Percentiles rank a stretch among this genome's conserved stretches.
Evolutionary conservation across 1,140 invertebrate species (phyloP).

Genomic region (Ooceraea biroi): DNA sequence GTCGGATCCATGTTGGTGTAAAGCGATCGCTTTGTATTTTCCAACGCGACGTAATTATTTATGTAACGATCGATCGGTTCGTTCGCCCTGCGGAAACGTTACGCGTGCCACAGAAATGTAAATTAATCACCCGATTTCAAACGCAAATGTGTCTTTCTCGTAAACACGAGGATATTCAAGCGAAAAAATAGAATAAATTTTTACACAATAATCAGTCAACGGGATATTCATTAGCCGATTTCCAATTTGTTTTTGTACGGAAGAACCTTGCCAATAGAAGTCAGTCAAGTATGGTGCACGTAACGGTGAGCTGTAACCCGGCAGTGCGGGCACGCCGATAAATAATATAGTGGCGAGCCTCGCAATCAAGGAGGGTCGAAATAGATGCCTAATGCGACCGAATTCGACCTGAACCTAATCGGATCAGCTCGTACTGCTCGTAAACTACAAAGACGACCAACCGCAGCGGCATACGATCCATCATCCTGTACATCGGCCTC

Average conservation of each 20-base stretch:
- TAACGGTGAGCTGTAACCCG: background rate
- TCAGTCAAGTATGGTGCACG: background rate
- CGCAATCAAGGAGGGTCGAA: constrained; percentile 60
- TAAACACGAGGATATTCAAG: no score
- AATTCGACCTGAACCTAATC: constrained; percentile 69
- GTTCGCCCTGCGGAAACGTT: background rate
- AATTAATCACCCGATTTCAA: background rate
- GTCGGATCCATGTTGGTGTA: background rate
- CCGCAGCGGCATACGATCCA: constrained; percentile 73
- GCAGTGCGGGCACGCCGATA: constrained; percentile 19
- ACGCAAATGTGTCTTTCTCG: no score
- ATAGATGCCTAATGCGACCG: constrained; percentile 60
- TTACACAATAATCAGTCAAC: background rate
- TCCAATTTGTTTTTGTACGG: background rate
- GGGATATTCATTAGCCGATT: background rate
- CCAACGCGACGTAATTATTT: background rate
- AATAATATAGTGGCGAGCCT: constrained; percentile 54
- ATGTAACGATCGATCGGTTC: background rate
- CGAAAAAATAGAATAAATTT: constrained; percentile 12
- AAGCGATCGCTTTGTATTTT: background rate
- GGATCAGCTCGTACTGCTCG: constrained; percentile 76
- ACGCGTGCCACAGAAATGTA: background rate
- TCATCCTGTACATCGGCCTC: constrained; percentile 72
- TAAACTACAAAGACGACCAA: constrained; percentile 77
- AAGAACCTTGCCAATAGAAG: background rate